These are phyloP conservation scores for Lepidonotus clava DNA, from an alignment of 2,888 invertebrate species.

Conservation along the genomic window DNA sequence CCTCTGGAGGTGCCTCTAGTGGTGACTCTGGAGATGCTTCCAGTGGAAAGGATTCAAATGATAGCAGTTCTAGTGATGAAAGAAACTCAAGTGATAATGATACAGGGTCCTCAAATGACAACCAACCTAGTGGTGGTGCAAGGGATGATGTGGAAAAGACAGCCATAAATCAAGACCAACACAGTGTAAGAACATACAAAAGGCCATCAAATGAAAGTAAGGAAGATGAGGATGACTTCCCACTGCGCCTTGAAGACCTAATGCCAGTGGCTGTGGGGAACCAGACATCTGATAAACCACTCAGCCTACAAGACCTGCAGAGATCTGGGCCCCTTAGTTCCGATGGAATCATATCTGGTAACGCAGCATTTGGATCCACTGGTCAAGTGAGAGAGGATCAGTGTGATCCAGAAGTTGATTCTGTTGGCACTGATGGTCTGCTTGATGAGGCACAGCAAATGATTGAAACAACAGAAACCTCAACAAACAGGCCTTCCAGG, in stretches of 20 bases:
- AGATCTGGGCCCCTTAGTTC: not conserved
- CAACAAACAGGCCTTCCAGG: too few species aligned
- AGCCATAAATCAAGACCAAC: too few species aligned
- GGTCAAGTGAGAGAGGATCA: not conserved
- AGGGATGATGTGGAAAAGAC: not conserved
- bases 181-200: too few species aligned
- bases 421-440: not conserved
- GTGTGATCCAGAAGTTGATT: not conserved
- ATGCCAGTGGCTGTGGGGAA: not conserved
- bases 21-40: not conserved
- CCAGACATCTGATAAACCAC: not conserved
- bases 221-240: not conserved
- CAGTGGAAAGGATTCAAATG: not conserved
- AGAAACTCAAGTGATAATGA: not conserved
- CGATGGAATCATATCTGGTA: too few species aligned
- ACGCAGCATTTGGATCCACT: not conserved
- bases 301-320: not conserved
- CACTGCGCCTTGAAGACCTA: not conserved
- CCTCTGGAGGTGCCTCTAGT: not conserved
- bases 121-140: not conserved
- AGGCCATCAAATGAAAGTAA: too few species aligned
- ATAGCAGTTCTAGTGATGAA: too few species aligned
- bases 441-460: not conserved
- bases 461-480: too few species aligned
- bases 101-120: not conserved